Evolutionary conservation across 2,797 vertebrate genomes (phyloP).

Genomic region (Pipistrellus kuhlii): DNA sequence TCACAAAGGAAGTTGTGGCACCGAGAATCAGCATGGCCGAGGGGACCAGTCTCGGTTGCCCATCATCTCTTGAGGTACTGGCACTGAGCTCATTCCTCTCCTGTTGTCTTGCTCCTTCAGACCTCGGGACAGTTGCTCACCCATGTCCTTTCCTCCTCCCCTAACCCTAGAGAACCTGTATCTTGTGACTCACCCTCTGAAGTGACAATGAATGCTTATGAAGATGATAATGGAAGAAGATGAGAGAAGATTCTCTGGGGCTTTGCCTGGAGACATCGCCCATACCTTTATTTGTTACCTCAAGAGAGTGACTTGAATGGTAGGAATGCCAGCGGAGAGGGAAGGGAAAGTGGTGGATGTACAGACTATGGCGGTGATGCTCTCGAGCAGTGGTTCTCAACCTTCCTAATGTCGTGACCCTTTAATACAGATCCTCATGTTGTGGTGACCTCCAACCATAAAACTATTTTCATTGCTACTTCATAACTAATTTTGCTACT

Average conservation of each 20-base stretch:
- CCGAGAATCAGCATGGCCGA: background rate
- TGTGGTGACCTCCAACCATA: too few relatives aligned
- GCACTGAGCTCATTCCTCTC: background rate
- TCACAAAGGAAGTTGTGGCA: background rate
- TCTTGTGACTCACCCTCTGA: background rate
- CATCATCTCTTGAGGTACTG: background rate
- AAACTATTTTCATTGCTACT: too few relatives aligned
- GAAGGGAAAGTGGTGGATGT: background rate
- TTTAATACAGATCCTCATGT: too few relatives aligned
- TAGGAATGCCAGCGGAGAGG: background rate
- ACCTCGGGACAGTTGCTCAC: background rate
- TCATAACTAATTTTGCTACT: too few relatives aligned
- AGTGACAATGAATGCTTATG: background rate
- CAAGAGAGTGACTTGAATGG: background rate
- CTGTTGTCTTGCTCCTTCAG: background rate
- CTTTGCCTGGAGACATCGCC: background rate
- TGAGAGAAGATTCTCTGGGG: background rate
- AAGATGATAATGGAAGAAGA: background rate
- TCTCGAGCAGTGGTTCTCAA: too few relatives aligned
- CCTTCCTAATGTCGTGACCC: too few relatives aligned
- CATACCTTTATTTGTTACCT: background rate
- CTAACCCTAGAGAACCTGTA: background rate
- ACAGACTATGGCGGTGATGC: too few relatives aligned
- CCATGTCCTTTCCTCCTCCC: accelerated
- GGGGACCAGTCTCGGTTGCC: background rate